Evolutionary conservation across 1,140 invertebrate species (phyloP).

Genomic region (Stenopsyche tienmushanensis): DNA sequence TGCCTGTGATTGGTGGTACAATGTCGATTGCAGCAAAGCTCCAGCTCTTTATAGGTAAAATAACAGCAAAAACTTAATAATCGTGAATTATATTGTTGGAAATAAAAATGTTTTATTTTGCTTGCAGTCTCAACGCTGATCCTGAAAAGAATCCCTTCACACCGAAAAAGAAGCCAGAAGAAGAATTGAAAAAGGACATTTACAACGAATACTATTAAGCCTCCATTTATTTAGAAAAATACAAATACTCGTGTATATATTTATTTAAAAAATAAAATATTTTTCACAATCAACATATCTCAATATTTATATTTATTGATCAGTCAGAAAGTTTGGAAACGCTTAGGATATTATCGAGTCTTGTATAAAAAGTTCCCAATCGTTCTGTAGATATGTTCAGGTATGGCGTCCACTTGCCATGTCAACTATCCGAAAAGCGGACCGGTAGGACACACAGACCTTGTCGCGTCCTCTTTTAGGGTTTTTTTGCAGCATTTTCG

Average conservation of each 20-base stretch:
- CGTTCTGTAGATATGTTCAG: too few species aligned
- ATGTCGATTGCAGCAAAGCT: conserved; percentile 77
- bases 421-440: too few species aligned
- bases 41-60: conserved; percentile 63
- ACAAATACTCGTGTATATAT: background rate
- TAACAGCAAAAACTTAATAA: too few species aligned
- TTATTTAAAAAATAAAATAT: background rate
- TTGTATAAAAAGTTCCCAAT: too few species aligned
- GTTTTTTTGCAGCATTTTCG: too few species aligned
- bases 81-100: conserved; percentile 11
- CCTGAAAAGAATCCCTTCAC: conserved; percentile 76
- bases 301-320: too few species aligned
- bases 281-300: too few species aligned
- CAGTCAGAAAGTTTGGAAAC: too few species aligned
- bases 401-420: too few species aligned
- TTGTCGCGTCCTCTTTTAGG: too few species aligned
- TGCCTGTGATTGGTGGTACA: conserved; percentile 92
- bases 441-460: too few species aligned
- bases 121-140: conserved; percentile 71
- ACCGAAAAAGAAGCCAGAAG: conserved; percentile 66
- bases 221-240: background rate
- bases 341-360: too few species aligned
- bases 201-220: conserved; percentile 28
- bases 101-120: conserved; percentile 11
- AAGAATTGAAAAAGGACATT: conserved; percentile 42